Evolutionary conservation across 2,113 vertebrate genomes (phyloP), one percentile per base, ranked within the genome.

Genomic region (Zosterops japonicus): DNA sequence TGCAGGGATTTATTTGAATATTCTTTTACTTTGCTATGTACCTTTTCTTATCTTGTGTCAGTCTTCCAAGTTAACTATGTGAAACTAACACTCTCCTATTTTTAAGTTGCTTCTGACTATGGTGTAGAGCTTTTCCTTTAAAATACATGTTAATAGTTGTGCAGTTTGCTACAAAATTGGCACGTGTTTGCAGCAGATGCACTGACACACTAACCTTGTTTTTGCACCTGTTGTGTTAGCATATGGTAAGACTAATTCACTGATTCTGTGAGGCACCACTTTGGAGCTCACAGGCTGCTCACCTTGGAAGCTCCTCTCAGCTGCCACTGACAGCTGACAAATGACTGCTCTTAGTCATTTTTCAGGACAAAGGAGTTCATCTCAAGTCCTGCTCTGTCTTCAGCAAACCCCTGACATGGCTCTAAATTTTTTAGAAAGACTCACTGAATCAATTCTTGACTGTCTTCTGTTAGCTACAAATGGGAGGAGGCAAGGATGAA

Each of bases 81-180:
- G 56, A 88, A 86, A 74, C n/a, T 41, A 79, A 60, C 22, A 52
- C 53, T 8, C 5, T 61, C 12, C 56, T 87, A 42, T 88, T 88
- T 96, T 92, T n/a, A 95, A 86, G 69, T 61, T 69, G 41, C 70
- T 81, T 68, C 83, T 91, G 81, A 90, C 76, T 87, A 64, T 50
- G n/a, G 64, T 24, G 6, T 59, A 56, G 65, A 77, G 14, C 28
- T 31, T 70, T 77, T 83, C 27, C 63, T 89, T 88, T 64, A 36
- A 67, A 70, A 74, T 39, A 24, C 15, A 24, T 3, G 8, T 41
- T 90, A 42, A 23, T 14, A 33, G 25, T 25, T 82, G 52, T 71
- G 67, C 46, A 59, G 83, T 90, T 89, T 92, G 79, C 63, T 67
- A 57, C 63, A 55, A 88, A 42, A 47, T 21, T n/a, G 39, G 59